Base-by-base conservation (phyloP, 2,113 vertebrate genomes). In the Arvicanthis niloticus region DNA sequence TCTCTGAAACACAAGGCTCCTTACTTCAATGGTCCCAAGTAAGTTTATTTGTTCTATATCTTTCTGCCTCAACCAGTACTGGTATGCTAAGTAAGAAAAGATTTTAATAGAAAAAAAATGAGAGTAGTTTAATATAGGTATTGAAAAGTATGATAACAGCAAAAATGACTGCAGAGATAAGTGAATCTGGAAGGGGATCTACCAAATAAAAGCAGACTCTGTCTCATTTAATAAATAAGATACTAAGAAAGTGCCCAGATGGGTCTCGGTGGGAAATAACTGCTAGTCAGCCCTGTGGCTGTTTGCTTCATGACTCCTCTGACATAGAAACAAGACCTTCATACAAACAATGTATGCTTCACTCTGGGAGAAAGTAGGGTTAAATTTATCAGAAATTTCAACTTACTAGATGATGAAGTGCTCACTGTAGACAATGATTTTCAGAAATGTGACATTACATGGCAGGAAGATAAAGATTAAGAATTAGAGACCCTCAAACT, bases 281-380 rank as follows among this genome's bases (percentile, higher is more conserved):
- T 89, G 16, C 81, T 40, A 89, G 34, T 91, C 75, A 65, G 1
- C 37, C 8, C 51, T 58, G 7, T 19, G 68, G 40, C 16, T 72
- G 1, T 81, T 85, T 81, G 4, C 48, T 12, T 95, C 26, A 5
- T 9, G n/a, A 34, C 21, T 31, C 53, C 72, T 96, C 60, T 87
- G 40, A 4, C 56, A 70, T 87, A 68, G 29, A 93, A 51, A 93
- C 45, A 24, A 40, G 12, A 31, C 45, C 40, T 75, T 86, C 77
- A 53, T 91, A 70, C 77, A 45, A 97, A 87, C 3, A 67, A 90
- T n/a, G 62, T 13, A 13, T 89, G 45, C 76, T 92, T 96, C n/a
- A 31, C 24, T 91, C 77, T 40, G 37, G 56, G 88, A 31, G 26
- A 58, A 8, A n/a, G 40, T 65, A 17, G n/a, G 29, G 92, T 82